Evolutionary conservation across 2,888 invertebrate species (phyloP), one percentile per base, ranked within the genome.

Genomic region (Embidobia sp.): DNA sequence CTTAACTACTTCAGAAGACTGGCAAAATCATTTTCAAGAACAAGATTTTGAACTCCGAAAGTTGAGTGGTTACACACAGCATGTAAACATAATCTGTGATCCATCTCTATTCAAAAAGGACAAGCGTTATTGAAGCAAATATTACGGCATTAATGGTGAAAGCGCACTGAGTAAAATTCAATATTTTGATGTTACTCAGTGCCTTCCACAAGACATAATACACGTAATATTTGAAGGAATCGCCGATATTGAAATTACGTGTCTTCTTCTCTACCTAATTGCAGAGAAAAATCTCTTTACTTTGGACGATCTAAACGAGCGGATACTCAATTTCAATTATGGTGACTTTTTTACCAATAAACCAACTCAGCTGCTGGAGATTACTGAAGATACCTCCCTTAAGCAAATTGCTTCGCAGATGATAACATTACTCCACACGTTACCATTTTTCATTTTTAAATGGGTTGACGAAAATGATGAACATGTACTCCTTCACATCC

Each of bases 131-230:
- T 79, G 77, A 74, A 42, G 69, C 18, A 44, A 29, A 53, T 15
- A 7, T 13, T 77, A 74, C 15, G 79, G 79, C 1, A 55, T 79
- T 6, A 79, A 79, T 31, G n/a, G n/a, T 13, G 33, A 7, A 29
- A 66, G 66, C 55, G 55, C 67, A 3, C 53, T 79, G 10, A 1
- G 19, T 1, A 27, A 31, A 0, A 74, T 76, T 3, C 11, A 10
- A 4, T 13, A 11, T 13, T 18, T 15, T 13, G 69, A 79, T 33
- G 55, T 73, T n/a, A 79, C 79, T 0, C 19, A 49, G 19, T 73
- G 64, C 59, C 46, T 73, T 4, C 73, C 79, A 8, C 73, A 79
- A 31, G 73, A 79, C 42, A 42, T 22, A 1, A 73, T 70, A 70
- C 79, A 79, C 26, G 18, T 79, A 13, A 6, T 76, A 19, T 51